Base-by-base conservation (phyloP, 1,140 invertebrate genomes). In the Chironomus striatipennis region DNA sequence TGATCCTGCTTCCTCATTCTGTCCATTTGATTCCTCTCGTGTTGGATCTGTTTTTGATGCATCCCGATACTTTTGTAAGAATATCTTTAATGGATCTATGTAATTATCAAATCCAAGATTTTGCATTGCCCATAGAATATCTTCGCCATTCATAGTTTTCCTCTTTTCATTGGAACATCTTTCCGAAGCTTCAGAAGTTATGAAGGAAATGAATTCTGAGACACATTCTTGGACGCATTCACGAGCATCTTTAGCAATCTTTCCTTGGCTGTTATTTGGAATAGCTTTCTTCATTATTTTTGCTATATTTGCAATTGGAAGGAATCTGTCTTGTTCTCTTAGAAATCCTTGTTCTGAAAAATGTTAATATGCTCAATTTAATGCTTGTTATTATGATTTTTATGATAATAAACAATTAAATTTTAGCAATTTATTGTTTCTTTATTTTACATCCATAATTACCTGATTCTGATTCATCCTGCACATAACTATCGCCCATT, bases 141-240 rank as follows among this genome's bases (percentile, higher is more conserved):
- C 97, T 86, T 99, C 98, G 75, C 97, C 98, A 79, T 99, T 99
- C 21, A 99, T 99, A 2, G 98, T 99, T 86, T 99, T 99, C 42
- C 98, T 85, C 83, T 99, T 99, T 81, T 99, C 98, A 84, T 97
- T 91, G 78, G 97, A 93, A 85, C 96, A 98, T 24, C 96, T 85
- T 80, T 98, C 96, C 82, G 95, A 96, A 0, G 96, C 96, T 86
- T 99, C 98, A 80, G 95, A 98, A 0, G 98, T 99, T 73, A 99
- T 97, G 81, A 99, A 99, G 77, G 96, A 98, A 79, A 99, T 98
- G 81, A 99, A 99, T 81, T 99, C 98, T 0, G 96, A 98, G 47
- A 99, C 97, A 86, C 98, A 99, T 84, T 99, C 98, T 84, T 99
- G 98, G 18, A 99, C 95, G 86, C 97, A 99, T 85, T 99, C 98